Base-by-base conservation (phyloP, 2,113 vertebrate species). In the Uropsilus gracilis region DNA sequence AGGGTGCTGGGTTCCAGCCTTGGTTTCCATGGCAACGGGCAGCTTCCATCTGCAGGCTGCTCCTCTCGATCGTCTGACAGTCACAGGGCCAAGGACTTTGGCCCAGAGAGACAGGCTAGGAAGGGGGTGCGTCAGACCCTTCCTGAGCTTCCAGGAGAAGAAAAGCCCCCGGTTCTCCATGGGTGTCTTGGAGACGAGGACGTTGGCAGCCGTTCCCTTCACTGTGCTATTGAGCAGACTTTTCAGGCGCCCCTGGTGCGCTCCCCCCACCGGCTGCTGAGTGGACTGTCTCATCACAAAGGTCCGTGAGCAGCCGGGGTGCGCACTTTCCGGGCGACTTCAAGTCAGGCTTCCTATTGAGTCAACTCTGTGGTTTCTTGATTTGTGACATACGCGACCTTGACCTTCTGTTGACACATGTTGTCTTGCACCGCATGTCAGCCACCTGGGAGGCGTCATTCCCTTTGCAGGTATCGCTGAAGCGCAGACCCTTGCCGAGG, bases 1-100 rank as follows among this genome's bases (percentile, higher is more conserved):
- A 91, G 82, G 96, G 90, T 94, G 87, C 96, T 95, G 92, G 83
- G 66, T 94, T 96, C 95, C 59, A 91, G 86, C 94, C 96, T 80
- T 76, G 73, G 96, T 98, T 98, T 97, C 98, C 97, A 98, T 97
- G 96, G 96, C 97, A 98, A 98, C 97, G 30, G 97, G 85, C 91
- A 93, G 72, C 93, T 24, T 98, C 97, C 94, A 97, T 96, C 94
- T 91, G 82, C 30, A 86, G 89, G 75, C 96, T 93, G 94, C 72
- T 90, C 18, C 94, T 97, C 82, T 24, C 42, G 86, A 85, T 87
- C 69, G 71, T 95, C 95, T 96, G 86, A 97, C 55, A 64, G 91
- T 59, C 83, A 69, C 39, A 53, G 88, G 14, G 68, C 91, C 46
- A 37, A 8, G 84, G 80, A 91, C 72, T 77, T 75, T 44, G 91